Evolutionary conservation across 1,140 invertebrate genomes (phyloP).

Genomic region (Dreissena rostriformis): DNA sequence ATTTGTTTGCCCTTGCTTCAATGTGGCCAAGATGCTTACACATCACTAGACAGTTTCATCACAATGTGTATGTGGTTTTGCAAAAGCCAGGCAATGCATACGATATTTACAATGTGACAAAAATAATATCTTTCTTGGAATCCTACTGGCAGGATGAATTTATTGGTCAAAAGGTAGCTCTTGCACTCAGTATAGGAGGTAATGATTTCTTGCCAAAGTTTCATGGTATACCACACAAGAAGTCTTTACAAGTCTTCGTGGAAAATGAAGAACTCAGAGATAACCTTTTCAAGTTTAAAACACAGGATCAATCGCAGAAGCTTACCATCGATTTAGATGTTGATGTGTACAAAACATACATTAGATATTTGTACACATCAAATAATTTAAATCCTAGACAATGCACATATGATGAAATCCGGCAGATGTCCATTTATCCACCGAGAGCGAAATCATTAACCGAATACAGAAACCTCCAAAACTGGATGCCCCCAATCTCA

Average conservation of each 20-base stretch:
- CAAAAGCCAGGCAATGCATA: neutral
- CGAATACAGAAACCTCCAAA: too few species aligned
- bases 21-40: conserved; percentile 29
- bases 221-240: neutral
- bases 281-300: neutral
- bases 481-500: too few species aligned
- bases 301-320: too few species aligned
- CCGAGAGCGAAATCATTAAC: too few species aligned
- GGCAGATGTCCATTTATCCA: conserved; percentile 6
- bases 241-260: neutral
- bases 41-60: neutral
- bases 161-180: neutral
- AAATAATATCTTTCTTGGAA: too few species aligned
- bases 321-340: neutral
- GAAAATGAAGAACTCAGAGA: neutral
- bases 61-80: neutral
- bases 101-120: neutral
- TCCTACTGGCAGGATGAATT: neutral
- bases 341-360: neutral
- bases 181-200: neutral
- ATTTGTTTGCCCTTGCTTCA: conserved; percentile 39
- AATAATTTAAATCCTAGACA: neutral
- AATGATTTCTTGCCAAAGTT: conserved; percentile 8
- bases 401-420: neutral
- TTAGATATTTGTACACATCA: neutral